Base-by-base conservation (phyloP, 1,140 invertebrate species). In the Batillaria attramentaria region DNA sequence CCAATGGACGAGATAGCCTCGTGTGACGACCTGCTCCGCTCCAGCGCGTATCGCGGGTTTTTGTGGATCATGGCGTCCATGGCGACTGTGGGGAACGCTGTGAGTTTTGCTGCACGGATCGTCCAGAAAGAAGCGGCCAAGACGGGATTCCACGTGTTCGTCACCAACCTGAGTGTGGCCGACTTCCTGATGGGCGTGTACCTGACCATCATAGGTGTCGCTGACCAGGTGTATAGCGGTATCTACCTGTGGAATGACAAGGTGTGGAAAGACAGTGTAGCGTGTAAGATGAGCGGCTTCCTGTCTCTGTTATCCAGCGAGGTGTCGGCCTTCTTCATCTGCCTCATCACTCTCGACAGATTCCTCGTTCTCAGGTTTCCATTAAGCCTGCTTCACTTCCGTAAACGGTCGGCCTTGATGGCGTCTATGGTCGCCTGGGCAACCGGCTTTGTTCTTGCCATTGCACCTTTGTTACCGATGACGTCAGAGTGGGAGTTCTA, bases 131-230 rank as follows among this genome's bases (percentile, higher is more conserved):
- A 79, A 18, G 28, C 41, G 13, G 78, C 76, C 37, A 73, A 78
- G 24, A 77, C 77, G 33, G 68, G 81, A 0, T 70, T 81, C 18
- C 80, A 84, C 31, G n/a, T 62, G n/a, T 62, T 62, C 33, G 75
- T 86, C 37, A 76, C 83, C 10, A 84, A 84, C 79, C 69, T 88
- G 16, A 79, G 79, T 41, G 33, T 83, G 16, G 83, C 86, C n/a
- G 87, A 88, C 69, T 78, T 87, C 33, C 57, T 86, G 13, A 89
- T 87, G 86, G 87, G 87, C 13, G 60, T 89, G 1, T 89, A 89
- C 54, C 39, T 89, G 60, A 73, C 84, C 24, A 84, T 87, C 24
- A 87, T 89, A 37, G 87, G 84, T 35, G 57, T 72, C 2, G 85
- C 86, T 5, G 87, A 89, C 66, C 69, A 78, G 20, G n/a, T 60